phyloP scores from a whole-genome alignment of 2,113 vertebrate genomes.

The Toxotes jaculatrix region DNA sequence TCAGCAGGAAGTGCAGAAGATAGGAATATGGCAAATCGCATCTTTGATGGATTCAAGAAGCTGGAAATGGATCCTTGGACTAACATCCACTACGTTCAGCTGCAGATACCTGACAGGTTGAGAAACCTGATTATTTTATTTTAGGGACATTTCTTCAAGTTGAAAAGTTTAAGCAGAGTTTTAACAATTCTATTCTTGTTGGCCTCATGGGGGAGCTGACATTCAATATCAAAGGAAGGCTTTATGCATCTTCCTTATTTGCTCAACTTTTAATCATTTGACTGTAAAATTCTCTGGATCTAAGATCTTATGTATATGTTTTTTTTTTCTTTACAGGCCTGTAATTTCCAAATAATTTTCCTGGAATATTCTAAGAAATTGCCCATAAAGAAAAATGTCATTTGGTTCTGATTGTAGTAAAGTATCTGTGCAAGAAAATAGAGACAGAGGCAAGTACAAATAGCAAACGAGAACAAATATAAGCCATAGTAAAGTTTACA shows the following conservation, averaged over 20 bases:
- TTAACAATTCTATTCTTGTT: background rate
- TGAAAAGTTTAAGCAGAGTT: background rate
- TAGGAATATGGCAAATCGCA: constrained; percentile 44
- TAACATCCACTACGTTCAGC: constrained; percentile 87
- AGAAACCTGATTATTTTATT: background rate
- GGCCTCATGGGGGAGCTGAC: background rate
- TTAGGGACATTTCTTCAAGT: background rate
- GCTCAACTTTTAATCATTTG: no score
- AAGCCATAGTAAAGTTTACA: no score
- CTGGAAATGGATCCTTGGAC: constrained; percentile 86
- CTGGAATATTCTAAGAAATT: no score
- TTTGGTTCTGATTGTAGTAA: no score
- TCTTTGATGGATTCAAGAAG: constrained; percentile 80
- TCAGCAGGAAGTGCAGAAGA: constrained; percentile 88
- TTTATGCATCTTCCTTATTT: background rate
- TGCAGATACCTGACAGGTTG: constrained; percentile 84
- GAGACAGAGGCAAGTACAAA: no score
- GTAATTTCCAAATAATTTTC: no score
- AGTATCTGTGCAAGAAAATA: no score
- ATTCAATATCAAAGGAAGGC: background rate
- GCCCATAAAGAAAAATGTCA: no score
- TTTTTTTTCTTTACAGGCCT: no score
- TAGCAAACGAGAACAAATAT: no score
- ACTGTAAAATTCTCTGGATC: no score
- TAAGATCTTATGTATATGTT: no score